Conservation (phyloP, 2,797 vertebrate species). For the Lerista edwardsae region DNA sequence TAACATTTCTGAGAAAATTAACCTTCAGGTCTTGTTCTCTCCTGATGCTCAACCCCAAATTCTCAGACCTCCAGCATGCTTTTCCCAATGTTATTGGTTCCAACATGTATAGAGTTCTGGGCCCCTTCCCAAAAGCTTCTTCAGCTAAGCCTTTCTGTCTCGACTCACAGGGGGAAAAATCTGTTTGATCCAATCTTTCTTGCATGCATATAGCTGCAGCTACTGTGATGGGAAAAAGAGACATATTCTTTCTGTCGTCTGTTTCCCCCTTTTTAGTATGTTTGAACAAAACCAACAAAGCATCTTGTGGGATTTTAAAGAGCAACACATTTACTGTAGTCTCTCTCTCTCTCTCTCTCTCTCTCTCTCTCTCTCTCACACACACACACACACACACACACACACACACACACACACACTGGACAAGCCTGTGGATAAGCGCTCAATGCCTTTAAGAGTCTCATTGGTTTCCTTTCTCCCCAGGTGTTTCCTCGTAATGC, state of each 20-base stretch:
- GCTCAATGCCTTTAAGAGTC: conserved; percentile 37
- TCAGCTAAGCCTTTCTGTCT: conserved; percentile 51
- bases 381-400: too few relatives aligned
- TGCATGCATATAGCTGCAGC: conserved; percentile 21
- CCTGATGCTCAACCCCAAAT: conserved; percentile 7
- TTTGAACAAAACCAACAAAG: conserved; percentile 2
- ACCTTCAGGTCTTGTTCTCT: conserved; percentile 11
- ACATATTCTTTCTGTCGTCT: conserved; percentile 34
- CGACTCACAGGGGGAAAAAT: not conserved
- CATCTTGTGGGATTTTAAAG: too few relatives aligned
- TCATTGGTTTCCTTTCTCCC: conserved; percentile 69
- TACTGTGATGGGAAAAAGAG: conserved; percentile 33
- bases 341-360: too few relatives aligned
- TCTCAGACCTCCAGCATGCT: conserved; percentile 40
- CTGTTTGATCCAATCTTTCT: conserved; percentile 33
- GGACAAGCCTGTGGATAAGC: conserved; percentile 43
- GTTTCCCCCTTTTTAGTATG: conserved; percentile 45
- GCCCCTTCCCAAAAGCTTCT: conserved; percentile 45
- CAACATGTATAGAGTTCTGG: not conserved
- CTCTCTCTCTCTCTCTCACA: too few relatives aligned
- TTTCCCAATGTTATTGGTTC: conserved; percentile 26
- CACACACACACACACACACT: too few relatives aligned
- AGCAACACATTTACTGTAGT: too few relatives aligned
- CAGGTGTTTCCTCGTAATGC: conserved; percentile 82
- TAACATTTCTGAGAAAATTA: conserved; percentile 61